phyloP scores from a whole-genome alignment of 92 coral and sea anemone species.

The Nematostella vectensis region DNA sequence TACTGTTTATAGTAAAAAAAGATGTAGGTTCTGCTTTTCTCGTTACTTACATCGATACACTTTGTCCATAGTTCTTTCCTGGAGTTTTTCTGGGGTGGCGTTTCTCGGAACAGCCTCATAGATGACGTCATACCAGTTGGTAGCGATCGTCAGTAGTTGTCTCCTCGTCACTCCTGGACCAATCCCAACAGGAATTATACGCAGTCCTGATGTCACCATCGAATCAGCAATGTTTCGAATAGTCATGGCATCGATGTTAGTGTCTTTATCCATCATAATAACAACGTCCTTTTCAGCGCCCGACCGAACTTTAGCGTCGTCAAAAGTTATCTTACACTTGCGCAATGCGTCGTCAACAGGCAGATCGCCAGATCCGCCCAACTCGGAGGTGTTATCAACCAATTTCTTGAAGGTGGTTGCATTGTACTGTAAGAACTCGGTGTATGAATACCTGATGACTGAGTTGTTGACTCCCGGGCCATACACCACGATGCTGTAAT shows the following conservation, averaged over 20 bases:
- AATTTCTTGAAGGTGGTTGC: constrained; percentile 3
- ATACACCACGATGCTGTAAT: constrained; percentile 18
- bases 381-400: not conserved
- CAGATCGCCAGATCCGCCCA: constrained; percentile 16
- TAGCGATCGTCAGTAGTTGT: constrained; percentile 8
- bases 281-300: constrained; percentile 21
- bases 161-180: constrained; percentile 8
- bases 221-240: constrained; percentile 5
- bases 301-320: constrained; percentile 13
- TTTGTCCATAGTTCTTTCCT: constrained; percentile 11
- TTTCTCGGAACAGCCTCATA: constrained; percentile 10
- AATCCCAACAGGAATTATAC: constrained; percentile 19
- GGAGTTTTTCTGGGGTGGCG: constrained; percentile 4
- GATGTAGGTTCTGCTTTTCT: not conserved
- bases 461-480: constrained; percentile 14
- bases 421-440: not conserved
- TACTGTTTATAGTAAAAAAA: not conserved
- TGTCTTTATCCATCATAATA: constrained; percentile 12
- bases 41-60: constrained; percentile 20
- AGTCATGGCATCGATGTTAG: not conserved
- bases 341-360: constrained; percentile 4
- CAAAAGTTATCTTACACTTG: constrained; percentile 10
- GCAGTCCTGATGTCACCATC: constrained; percentile 11
- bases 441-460: constrained; percentile 3
- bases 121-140: constrained; percentile 14